Evolutionary conservation across 1,140 invertebrate genomes (phyloP), one percentile per base, ranked within the genome.

Genomic region (Pachypeltis micranthus): DNA sequence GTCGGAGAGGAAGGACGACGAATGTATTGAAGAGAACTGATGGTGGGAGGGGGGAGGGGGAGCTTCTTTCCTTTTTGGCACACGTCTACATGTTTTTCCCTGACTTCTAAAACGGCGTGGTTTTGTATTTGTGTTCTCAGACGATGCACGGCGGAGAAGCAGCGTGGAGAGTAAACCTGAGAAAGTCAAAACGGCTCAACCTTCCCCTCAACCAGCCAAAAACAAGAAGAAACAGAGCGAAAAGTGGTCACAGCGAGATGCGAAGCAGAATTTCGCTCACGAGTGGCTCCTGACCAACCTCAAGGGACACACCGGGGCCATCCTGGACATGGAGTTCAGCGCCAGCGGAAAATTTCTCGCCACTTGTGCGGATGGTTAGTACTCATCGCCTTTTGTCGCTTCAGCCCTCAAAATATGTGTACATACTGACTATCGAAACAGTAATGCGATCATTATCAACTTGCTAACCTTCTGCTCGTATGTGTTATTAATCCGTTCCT

Each of bases 301-400:
- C 34, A 93, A 91, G 72, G 88, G 88, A 14, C 90, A 93, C 69
- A 85, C 83, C 1, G 83, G 81, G 0, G 73, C 75, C 0, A 82
- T 93, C 23, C 73, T 85, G 0, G 82, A 87, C 58, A 80, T 92
- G 70, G 84, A 87, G 71, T 88, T 91, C 70, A 89, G 88, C 55
- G 79, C 80, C 10, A 91, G 91, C 75, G 88, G 86, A 56, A 93
- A 92, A 77, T 91, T 84, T 69, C 76, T 93, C 64, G 85, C 85
- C 47, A 85, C 87, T 54, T 87, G 86, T 72, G 85, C 83, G 65
- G 85, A 90, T 80, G 90, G 89, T 92, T 82, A 77, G 80, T 60
- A 28, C 19, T 2, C 26, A 29, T 28, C 31, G 24, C n/a, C 31
- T 59, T 59, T 59, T 59, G 19, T 29, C n/a, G 27, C 25, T 14